These are phyloP conservation scores for Pristis pectinata DNA, from an alignment of 2,797 vertebrate genomes.

Conservation along the genomic window DNA sequence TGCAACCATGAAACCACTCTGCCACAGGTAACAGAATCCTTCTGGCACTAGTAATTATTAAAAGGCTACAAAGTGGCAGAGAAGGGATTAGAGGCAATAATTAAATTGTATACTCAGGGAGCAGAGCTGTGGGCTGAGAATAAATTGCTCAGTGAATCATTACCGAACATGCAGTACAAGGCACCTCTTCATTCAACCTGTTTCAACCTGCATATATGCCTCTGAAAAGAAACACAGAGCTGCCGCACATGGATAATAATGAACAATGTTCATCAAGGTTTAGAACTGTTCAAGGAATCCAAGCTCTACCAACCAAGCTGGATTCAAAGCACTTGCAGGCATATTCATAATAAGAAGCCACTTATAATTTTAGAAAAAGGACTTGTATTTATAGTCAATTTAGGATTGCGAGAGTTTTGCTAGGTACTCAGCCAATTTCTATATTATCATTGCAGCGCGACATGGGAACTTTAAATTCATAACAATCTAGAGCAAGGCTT, in stretches of 20 bases:
- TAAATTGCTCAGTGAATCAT: neutral
- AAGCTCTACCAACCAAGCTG: neutral
- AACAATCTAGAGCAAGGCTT: neutral
- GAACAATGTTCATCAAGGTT: neutral
- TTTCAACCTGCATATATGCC: neutral
- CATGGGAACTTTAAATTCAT: neutral
- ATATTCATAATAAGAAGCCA: neutral
- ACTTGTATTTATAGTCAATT: neutral
- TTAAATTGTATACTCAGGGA: neutral
- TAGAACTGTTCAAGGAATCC: neutral
- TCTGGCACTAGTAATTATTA: neutral
- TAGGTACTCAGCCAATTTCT: neutral
- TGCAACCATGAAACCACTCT: neutral
- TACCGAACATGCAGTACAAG: neutral
- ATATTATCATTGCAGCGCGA: neutral
- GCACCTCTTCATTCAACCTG: neutral
- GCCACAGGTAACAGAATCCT: neutral
- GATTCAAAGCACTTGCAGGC: neutral
- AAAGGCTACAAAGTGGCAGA: neutral
- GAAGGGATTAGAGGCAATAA: neutral
- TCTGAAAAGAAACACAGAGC: no score
- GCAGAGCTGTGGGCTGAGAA: neutral
- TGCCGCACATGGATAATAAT: neutral
- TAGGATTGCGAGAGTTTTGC: neutral
- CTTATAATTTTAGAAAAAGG: neutral